Conservation (phyloP, 2,888 invertebrate genomes). For the Eilema sororculum region DNA sequence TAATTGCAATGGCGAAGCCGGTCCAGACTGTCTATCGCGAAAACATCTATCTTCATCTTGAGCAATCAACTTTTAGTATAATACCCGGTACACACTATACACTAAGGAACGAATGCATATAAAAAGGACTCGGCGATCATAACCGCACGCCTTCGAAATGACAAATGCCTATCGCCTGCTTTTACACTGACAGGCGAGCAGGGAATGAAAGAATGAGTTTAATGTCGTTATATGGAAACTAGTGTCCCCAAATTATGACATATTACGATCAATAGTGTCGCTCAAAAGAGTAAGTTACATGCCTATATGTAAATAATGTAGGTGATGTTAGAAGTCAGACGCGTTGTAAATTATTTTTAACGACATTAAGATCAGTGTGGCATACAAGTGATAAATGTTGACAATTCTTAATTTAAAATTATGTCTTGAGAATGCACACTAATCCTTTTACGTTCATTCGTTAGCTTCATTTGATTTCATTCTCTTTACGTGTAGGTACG, state of each 20-base stretch:
- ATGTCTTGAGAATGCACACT: background rate
- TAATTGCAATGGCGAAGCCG: slow-evolving; percentile 57
- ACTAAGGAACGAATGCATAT: background rate
- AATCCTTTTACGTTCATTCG: background rate
- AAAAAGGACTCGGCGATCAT: background rate
- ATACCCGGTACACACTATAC: slow-evolving; percentile 32
- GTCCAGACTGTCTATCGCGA: slow-evolving; percentile 53
- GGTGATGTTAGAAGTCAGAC: background rate
- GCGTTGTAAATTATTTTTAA: background rate
- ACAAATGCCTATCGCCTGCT: background rate
- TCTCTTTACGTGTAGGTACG: background rate
- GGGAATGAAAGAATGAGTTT: background rate
- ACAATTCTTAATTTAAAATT: background rate
- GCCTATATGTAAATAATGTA: background rate
- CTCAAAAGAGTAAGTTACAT: background rate
- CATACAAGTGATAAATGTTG: background rate
- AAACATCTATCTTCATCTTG: slow-evolving; percentile 62
- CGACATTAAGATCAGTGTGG: background rate
- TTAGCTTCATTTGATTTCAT: background rate
- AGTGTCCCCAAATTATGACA: background rate
- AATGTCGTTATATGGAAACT: background rate
- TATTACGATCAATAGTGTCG: background rate
- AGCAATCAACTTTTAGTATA: slow-evolving; percentile 66
- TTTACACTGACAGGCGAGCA: background rate
- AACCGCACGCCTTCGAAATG: background rate